Evolutionary conservation across 2,888 invertebrate genomes (phyloP).

Genomic region (Carterocephalus palaemon): DNA sequence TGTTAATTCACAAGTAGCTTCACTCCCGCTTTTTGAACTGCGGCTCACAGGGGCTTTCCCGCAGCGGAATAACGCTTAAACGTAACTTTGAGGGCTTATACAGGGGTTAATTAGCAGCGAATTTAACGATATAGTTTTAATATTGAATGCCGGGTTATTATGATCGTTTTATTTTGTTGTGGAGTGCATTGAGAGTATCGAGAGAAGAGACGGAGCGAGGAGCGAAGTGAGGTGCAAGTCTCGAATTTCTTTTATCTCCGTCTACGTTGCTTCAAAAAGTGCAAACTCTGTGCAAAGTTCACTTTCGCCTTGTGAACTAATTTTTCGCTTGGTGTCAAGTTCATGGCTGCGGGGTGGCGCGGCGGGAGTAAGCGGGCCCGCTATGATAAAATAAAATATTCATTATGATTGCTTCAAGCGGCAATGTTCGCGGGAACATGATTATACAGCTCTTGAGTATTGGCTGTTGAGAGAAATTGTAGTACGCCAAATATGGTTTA

Average conservation of each 20-base stretch:
- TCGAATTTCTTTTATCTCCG: slow-evolving; percentile 71
- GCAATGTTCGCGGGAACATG: slow-evolving; percentile 59
- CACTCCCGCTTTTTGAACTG: slow-evolving; percentile 59
- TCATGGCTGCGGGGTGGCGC: slow-evolving; percentile 57
- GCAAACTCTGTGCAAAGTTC: slow-evolving; percentile 76
- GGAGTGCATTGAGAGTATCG: slow-evolving; percentile 5
- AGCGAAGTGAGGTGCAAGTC: slow-evolving; percentile 24
- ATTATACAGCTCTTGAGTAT: slow-evolving; percentile 38
- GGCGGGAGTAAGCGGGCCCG: slow-evolving; percentile 43
- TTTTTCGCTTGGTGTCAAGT: slow-evolving; percentile 78
- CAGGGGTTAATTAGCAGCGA: slow-evolving; percentile 51
- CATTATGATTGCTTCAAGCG: slow-evolving; percentile 76
- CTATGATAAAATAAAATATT: slow-evolving; percentile 79
- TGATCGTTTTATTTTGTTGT: slow-evolving; percentile 12
- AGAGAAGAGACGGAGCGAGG: slow-evolving; percentile 13
- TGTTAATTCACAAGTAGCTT: slow-evolving; percentile 71
- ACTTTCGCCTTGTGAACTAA: slow-evolving; percentile 78
- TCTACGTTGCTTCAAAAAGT: slow-evolving; percentile 73
- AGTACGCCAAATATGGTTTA: background rate
- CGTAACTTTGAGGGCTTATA: slow-evolving; percentile 39
- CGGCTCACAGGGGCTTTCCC: slow-evolving; percentile 44
- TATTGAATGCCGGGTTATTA: slow-evolving; percentile 15
- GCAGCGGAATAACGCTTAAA: slow-evolving; percentile 32
- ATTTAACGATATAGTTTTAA: slow-evolving; percentile 33
- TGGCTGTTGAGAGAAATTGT: slow-evolving; percentile 39